phyloP scores from a whole-genome alignment of 2,888 invertebrate genomes.

The Zonitis immaculata region DNA sequence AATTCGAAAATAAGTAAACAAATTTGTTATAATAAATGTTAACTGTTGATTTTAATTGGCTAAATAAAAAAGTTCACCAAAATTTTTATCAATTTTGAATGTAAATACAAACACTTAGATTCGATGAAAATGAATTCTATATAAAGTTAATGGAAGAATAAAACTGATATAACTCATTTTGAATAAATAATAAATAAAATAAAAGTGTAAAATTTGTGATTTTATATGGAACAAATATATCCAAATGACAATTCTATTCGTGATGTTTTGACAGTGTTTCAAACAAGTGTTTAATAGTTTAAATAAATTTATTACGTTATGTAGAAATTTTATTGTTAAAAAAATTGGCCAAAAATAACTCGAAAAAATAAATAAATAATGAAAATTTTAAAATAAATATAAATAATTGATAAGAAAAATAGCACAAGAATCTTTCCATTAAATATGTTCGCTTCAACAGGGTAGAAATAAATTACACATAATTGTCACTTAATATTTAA shows the following conservation, averaged over 20 bases:
- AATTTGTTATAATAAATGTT: conserved; percentile 18
- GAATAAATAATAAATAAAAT: too few relatives aligned
- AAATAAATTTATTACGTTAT: too few relatives aligned
- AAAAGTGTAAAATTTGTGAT: too few relatives aligned
- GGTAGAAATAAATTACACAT: conserved; percentile 6
- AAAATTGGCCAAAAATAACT: too few relatives aligned
- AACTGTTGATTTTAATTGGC: conserved; percentile 13
- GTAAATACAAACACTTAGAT: conserved; percentile 14
- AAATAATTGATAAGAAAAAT: too few relatives aligned
- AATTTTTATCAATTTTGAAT: conserved; percentile 1
- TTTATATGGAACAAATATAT: too few relatives aligned
- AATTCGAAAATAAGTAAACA: too few relatives aligned
- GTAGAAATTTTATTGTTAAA: conserved; percentile 11
- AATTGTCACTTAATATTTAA: conserved; percentile 9
- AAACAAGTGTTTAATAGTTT: conserved; percentile 12
- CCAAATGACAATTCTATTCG: conserved; percentile 10
- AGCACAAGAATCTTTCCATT: background rate
- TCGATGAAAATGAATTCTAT: background rate
- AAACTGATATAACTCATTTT: too few relatives aligned
- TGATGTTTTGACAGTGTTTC: conserved; percentile 16
- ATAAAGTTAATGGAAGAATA: conserved; percentile 12
- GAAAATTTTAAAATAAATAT: too few relatives aligned
- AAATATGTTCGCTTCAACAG: conserved; percentile 16
- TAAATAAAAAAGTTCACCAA: background rate
- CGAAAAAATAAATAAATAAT: too few relatives aligned